A percentile compares a stretch with the other conserved stretches of the same genome.
These are phyloP conservation scores for Conger conger DNA, from an alignment of 2,113 vertebrate species.

Conservation along the genomic window DNA sequence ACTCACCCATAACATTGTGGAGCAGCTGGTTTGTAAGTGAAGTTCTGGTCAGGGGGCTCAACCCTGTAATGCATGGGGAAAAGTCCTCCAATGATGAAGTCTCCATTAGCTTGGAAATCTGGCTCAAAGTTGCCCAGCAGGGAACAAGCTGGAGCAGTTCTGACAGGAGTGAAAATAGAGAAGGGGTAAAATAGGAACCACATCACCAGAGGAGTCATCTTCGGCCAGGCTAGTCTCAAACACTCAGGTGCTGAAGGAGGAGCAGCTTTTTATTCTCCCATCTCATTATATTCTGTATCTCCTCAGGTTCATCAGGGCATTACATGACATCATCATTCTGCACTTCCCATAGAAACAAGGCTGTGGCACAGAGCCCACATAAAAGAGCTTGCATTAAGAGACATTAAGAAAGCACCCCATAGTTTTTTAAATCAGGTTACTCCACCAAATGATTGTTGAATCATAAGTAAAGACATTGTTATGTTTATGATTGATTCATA, in stretches of 20 bases:
- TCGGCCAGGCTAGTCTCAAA: not conserved
- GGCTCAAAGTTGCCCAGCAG: slow-evolving; percentile 45
- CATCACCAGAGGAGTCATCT: slow-evolving; percentile 33
- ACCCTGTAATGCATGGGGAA: slow-evolving; percentile 53
- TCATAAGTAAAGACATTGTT: no score
- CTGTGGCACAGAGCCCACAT: not conserved
- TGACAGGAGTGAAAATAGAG: not conserved
- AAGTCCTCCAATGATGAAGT: slow-evolving; percentile 50
- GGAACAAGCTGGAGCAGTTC: slow-evolving; percentile 28
- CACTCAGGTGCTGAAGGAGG: not conserved
- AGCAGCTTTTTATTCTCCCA: slow-evolving; percentile 35
- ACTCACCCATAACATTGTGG: slow-evolving; percentile 48
- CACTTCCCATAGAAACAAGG: not conserved
- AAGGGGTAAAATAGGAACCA: slow-evolving; percentile 27
- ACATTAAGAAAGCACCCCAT: no score
- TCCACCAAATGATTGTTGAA: no score
- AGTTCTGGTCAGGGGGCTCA: slow-evolving; percentile 43
- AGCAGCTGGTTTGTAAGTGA: slow-evolving; percentile 39
- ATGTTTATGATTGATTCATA: no score
- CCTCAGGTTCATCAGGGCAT: not conserved
- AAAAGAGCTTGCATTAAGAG: no score
- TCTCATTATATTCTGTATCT: not conserved
- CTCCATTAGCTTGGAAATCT: slow-evolving; percentile 39
- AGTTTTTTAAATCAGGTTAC: no score
- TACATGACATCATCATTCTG: no score